Percentiles rank a stretch among this genome's conserved stretches.
Evolutionary conservation across 2,113 vertebrate genomes (phyloP).

Genomic region (Sarotherodon lohbergeri): DNA sequence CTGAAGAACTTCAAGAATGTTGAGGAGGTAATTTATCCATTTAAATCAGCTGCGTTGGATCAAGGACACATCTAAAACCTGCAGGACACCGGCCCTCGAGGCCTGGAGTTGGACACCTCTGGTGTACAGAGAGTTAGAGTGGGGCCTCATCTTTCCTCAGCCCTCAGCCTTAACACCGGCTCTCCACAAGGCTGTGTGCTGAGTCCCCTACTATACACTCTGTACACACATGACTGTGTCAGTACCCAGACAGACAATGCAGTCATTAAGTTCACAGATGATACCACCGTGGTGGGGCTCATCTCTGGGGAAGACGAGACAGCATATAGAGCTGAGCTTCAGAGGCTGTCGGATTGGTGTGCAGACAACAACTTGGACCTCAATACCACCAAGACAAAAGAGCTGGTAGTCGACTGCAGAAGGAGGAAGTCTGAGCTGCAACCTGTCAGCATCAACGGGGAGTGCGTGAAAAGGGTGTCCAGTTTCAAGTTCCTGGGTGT

Average conservation of each 20-base stretch:
- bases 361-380: not conserved
- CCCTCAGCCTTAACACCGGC: not conserved
- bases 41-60: too few species aligned
- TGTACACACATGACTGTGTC: not conserved
- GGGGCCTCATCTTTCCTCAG: not conserved
- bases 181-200: not conserved
- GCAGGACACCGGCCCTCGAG: too few species aligned
- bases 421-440: not conserved
- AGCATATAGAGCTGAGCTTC: not conserved
- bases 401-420: rapidly evolving
- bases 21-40: too few species aligned
- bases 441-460: not conserved
- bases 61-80: too few species aligned
- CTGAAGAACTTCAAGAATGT: too few species aligned
- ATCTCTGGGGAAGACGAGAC: not conserved
- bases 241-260: not conserved
- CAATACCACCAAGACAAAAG: not conserved
- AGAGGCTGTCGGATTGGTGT: not conserved
- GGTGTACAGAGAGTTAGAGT: not conserved
- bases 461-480: not conserved
- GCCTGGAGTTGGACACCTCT: too few species aligned
- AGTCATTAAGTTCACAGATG: not conserved
- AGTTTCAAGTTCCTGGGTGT: not conserved
- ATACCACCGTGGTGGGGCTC: not conserved
- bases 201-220: not conserved